Base-by-base conservation (phyloP, 2,797 vertebrate species). In the Antennarius maculatus region DNA sequence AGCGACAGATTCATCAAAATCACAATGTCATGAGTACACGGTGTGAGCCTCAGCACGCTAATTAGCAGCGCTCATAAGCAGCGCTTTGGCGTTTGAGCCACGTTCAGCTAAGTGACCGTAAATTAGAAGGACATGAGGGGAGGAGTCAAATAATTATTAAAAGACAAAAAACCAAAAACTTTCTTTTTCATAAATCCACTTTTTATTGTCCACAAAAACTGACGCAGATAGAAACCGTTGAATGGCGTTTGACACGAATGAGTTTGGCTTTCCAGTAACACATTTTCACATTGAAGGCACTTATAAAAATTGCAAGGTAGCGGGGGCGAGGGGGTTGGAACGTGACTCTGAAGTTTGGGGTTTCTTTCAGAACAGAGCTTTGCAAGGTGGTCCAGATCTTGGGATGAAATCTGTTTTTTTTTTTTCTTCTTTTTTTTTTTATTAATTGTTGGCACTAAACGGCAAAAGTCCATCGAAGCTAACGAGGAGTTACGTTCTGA, bases 141-240 rank as follows among this genome's bases (percentile, higher is more conserved):
- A 13, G 4, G 45, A 46, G n/a, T 7, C 2, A 9, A 6, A 1
- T 12, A 0, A 16, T 11, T 2, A 23, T 2, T 0, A 13, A 1
- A 15, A 52, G 3, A 61, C 13, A 45, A 3, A 5, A 54, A 23
- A 28, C 29, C 18, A 11, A 48, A 31, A 2, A 16, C 11, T n/a
- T 12, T 14, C n/a, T 3, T 71, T 76, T 61, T 53, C 56, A 78
- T 69, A 66, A 80, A 76, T 70, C 78, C 63, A 58, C 17, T 74
- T 69, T 88, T 92, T 89, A 86, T 88, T 90, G 39, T 69, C 84
- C 63, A 85, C 72, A 63, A 74, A 43, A 61, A 78, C 61, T 55
- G 23, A 64, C 56, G 79, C 67, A 84, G 43, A 71, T 84, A 73
- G 80, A 85, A 82, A 39, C 76, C 43, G 50, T 56, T 8, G 63